Base-by-base conservation (phyloP, 2,797 vertebrate species). In the Mormyrops boulengeri region DNA sequence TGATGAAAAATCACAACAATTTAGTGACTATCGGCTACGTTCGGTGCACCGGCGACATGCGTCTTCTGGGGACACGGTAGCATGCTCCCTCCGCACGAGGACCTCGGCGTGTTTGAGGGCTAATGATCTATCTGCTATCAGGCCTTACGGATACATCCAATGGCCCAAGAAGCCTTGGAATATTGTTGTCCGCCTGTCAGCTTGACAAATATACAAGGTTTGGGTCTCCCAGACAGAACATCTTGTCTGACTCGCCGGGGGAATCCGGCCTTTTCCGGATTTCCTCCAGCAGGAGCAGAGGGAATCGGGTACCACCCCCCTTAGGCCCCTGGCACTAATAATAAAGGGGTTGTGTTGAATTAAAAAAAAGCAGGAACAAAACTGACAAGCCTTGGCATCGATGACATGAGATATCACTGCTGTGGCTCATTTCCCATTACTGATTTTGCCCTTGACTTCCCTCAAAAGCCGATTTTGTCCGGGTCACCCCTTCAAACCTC, bases 121-220 rank as follows among this genome's bases (percentile, higher is more conserved):
- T 95, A 95, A 96, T 95, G 95, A 96, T 95, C 94, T 95, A 88
- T 95, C 92, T 91, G 93, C 91, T 80, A 94, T 93, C 94, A 93
- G 93, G 93, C 93, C 95, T 96, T 95, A 96, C 94, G 50, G 94
- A 95, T 93, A 91, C 93, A 94, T 94, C 93, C 92, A 93, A 93
- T 95, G 94, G 93, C 93, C 93, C 92, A 93, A 93, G 93, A 88
- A 93, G 93, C 91, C 91, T 92, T 92, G 93, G 92, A 92, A 95
- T 92, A 92, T 92, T 94, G 93, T 94, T 90, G 92, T 93, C 94
- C 92, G 94, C 93, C 92, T 96, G 95, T 95, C 95, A 96, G 93
- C 93, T 94, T 96, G 95, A 96, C 95, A 94, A 95, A 96, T 96
- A 95, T 93, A 93, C 91, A 87, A 90, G 89, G 88, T 92, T 91